Base-by-base conservation (phyloP, 2,797 vertebrate species). In the Serranus cabrilla region DNA sequence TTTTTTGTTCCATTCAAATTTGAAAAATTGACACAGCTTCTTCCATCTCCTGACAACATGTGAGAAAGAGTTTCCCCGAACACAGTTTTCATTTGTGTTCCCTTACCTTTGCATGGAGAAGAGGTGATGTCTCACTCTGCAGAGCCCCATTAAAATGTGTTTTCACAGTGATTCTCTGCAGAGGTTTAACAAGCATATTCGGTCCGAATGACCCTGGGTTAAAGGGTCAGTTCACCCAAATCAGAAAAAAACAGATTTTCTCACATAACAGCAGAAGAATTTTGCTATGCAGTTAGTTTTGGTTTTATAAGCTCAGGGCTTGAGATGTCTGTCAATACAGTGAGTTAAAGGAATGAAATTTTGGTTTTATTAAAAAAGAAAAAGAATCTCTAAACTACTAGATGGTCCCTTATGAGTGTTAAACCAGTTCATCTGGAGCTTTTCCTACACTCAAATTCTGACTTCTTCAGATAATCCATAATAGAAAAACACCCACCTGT, bases 151-250 rank as follows among this genome's bases (percentile, higher is more conserved):
- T 78, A 62, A 71, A 79, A 61, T 55, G 31, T 17, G 18, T 60
- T 76, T 73, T 57, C 17, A 56, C 63, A 47, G n/a, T 47, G 21
- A 67, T 49, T 9, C 20, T 74, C 63, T 47, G 45, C 55, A 45
- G 50, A 62, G 6, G 20, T 62, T 21, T 13, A 63, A 23, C 31
- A 45, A 16, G 50, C 39, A 43, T 69, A 5, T 27, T 31, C 0
- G 0, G 31, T 37, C 14, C 55, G 2, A 47, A 17, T 0, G 1
- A 56, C 27, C 39, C 2, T 1, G 20, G 17, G 25, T 46, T 58
- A 59, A 61, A 56, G 37, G 45, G n/a, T 64, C 27, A 46, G 10
- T 43, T 40, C 16, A 34, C 3, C 5, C 17, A 50, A 16, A 47
- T 21, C 12, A 42, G 21, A 27, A 11, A 16, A 12, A 49, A 8